A percentile compares a stretch with the other conserved stretches of the same genome.
phyloP scores from a whole-genome alignment of 2,113 vertebrate species.

The Anser cygnoides region DNA sequence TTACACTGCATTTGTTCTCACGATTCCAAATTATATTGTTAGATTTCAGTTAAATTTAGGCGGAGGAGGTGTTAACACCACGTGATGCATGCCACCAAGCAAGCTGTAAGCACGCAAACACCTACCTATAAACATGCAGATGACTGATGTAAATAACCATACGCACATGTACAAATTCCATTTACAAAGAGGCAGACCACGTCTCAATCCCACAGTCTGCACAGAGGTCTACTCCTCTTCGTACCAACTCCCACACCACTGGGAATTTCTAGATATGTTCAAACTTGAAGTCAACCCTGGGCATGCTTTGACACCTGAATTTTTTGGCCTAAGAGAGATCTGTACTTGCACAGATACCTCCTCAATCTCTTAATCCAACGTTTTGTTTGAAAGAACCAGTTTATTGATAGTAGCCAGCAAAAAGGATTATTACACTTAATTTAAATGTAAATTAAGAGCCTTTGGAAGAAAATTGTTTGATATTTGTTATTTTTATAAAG shows the following conservation, averaged over 20 bases:
- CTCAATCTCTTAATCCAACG: background rate
- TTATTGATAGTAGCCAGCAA: background rate
- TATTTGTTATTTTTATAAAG: background rate
- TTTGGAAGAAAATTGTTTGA: background rate
- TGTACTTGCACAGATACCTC: background rate
- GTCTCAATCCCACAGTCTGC: background rate
- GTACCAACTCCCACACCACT: background rate
- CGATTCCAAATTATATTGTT: background rate
- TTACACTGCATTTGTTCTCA: background rate
- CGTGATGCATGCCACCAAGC: background rate
- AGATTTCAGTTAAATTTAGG: background rate
- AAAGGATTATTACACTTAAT: background rate
- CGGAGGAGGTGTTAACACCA: background rate
- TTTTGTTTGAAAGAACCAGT: background rate
- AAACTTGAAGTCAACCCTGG: background rate
- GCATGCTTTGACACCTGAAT: background rate
- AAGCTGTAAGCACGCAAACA: background rate
- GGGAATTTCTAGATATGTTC: background rate
- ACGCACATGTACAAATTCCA: background rate
- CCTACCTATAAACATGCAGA: background rate
- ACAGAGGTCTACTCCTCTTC: background rate
- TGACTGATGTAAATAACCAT: background rate
- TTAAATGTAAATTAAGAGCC: background rate
- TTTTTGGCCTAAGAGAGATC: background rate
- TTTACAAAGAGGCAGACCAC: background rate